Conservation (phyloP, 2,113 vertebrate genomes). For the Antennarius striatus region DNA sequence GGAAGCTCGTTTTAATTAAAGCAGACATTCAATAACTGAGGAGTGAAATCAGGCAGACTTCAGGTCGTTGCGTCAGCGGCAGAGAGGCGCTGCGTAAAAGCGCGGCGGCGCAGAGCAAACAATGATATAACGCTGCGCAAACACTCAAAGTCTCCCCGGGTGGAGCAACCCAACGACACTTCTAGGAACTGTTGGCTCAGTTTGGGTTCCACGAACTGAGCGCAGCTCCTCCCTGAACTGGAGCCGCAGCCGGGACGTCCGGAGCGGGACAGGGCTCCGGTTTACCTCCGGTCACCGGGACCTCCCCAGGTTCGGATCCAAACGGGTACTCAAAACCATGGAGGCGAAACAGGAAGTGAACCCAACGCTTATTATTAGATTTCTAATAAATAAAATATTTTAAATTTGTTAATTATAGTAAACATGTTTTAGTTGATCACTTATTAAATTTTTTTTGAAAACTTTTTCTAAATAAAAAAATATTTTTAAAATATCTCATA, state of each 20-base stretch:
- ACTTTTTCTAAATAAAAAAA: too few relatives aligned
- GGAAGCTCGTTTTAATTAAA: constrained; percentile 1
- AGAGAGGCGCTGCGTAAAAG: constrained; percentile 47
- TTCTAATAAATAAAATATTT: too few relatives aligned
- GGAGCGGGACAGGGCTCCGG: background rate
- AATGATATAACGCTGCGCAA: constrained; percentile 73
- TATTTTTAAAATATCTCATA: too few relatives aligned
- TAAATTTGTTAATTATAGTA: too few relatives aligned
- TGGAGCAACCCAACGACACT: constrained; percentile 54
- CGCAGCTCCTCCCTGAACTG: constrained; percentile 16
- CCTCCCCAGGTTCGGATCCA: too few relatives aligned
- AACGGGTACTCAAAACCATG: too few relatives aligned
- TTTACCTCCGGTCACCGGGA: background rate
- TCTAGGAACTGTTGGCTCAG: constrained; percentile 67
- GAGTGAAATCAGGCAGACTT: background rate
- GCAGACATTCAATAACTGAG: constrained; percentile 6
- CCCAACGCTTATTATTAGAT: too few relatives aligned
- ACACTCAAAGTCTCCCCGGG: constrained; percentile 59
- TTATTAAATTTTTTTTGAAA: too few relatives aligned
- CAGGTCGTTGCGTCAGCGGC: constrained; percentile 36
- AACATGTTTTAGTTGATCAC: too few relatives aligned
- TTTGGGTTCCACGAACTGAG: constrained; percentile 48
- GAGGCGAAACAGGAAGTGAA: too few relatives aligned
- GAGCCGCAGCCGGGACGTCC: background rate
- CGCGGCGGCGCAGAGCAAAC: constrained; percentile 69